Evolutionary conservation across 2,888 invertebrate genomes (phyloP).

Genomic region (Meteorus colon): DNA sequence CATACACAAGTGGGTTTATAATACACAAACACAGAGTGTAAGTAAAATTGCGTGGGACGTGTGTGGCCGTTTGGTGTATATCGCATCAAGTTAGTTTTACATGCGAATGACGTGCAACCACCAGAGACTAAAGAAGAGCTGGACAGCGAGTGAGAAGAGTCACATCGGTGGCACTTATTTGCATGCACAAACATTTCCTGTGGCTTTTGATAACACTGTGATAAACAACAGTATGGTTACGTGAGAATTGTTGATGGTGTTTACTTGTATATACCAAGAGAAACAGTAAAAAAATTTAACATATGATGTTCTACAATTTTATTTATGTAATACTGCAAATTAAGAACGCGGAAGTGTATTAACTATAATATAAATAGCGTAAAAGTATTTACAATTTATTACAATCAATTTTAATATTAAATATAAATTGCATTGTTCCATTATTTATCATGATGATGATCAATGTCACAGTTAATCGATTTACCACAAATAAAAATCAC

Average conservation of each 20-base stretch:
- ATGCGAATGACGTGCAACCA: constrained; percentile 20
- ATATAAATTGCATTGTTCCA: not conserved
- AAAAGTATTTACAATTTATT: not conserved
- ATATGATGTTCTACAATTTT: too few species aligned
- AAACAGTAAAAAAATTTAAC: not conserved
- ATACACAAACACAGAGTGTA: constrained; percentile 18
- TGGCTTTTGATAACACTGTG: not conserved
- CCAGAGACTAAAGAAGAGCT: constrained; percentile 8
- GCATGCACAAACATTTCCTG: constrained; percentile 26
- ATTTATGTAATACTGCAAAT: too few species aligned
- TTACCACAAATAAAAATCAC: not conserved
- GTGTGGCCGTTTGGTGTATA: constrained; percentile 22
- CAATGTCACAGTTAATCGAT: not conserved
- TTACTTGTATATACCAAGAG: not conserved
- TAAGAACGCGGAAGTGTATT: not conserved
- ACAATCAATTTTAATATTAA: not conserved
- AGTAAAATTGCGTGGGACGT: constrained; percentile 30
- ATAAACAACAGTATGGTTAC: not conserved
- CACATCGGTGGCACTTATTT: constrained; percentile 27
- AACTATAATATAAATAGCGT: not conserved
- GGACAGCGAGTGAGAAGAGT: constrained; percentile 12
- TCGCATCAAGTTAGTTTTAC: constrained; percentile 21
- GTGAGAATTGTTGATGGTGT: not conserved
- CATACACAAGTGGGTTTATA: constrained; percentile 28
- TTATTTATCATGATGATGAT: not conserved